A percentile compares a stretch with the other conserved stretches of the same genome.
Evolutionary conservation across 2,888 invertebrate species (phyloP).

Genomic region (Eilema depressum): DNA sequence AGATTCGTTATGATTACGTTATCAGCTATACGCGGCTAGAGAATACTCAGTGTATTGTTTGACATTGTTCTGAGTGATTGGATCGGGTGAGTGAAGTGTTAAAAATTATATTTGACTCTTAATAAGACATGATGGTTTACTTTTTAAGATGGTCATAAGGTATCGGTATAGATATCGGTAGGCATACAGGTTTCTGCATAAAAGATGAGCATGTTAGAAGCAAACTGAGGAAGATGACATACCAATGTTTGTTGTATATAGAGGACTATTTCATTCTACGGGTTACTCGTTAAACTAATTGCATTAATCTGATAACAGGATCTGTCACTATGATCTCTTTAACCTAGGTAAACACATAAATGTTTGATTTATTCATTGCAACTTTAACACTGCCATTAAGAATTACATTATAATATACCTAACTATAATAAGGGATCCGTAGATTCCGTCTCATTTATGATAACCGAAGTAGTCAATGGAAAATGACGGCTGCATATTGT

Average conservation of each 20-base stretch:
- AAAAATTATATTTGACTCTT: no score
- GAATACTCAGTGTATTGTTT: background rate
- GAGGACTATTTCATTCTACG: no score
- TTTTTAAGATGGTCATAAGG: no score
- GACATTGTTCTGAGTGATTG: background rate
- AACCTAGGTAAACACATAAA: background rate
- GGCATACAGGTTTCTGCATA: background rate
- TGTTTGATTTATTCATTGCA: no score
- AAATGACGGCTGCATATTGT: background rate
- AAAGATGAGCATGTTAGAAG: background rate
- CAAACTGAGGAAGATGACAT: no score
- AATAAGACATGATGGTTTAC: no score
- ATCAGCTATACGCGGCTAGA: background rate
- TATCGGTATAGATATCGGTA: background rate
- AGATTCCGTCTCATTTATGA: background rate
- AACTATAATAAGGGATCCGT: no score
- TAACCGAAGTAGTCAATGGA: background rate
- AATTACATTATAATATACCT: no score
- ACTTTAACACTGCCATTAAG: no score
- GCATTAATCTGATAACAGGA: no score
- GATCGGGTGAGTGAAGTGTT: background rate
- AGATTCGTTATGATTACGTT: background rate
- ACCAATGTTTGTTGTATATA: no score
- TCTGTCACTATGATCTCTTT: background rate
- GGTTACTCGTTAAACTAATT: no score